Evolutionary conservation across 2,113 vertebrate genomes (phyloP).

Genomic region (Halcyon senegalensis): DNA sequence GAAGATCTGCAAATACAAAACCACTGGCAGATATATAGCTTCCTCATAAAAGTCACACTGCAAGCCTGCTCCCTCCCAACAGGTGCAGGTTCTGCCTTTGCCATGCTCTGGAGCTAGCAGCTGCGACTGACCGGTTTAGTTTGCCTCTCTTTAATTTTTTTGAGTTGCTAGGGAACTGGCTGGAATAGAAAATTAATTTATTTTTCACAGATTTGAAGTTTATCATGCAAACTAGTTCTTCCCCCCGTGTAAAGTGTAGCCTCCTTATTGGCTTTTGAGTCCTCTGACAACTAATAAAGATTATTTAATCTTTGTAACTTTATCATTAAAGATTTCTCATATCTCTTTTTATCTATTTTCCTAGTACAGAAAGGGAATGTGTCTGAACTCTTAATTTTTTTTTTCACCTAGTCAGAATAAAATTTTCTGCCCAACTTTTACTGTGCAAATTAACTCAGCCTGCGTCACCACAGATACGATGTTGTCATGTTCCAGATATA

Average conservation of each 20-base stretch:
- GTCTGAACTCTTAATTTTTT: not conserved
- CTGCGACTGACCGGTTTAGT: accelerated
- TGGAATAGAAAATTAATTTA: not conserved
- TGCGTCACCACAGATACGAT: accelerated
- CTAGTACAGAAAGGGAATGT: not conserved
- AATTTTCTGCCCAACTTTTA: not conserved
- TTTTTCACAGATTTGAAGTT: not conserved
- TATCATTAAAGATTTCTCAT: not conserved
- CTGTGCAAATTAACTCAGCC: not conserved
- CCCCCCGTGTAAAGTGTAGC: not conserved
- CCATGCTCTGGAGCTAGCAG: not conserved
- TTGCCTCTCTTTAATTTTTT: not conserved
- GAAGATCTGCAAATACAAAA: not conserved
- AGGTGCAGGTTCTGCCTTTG: accelerated
- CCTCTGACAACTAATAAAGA: not conserved
- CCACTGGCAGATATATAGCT: not conserved
- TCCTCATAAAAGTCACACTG: not conserved
- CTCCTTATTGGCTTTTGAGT: not conserved
- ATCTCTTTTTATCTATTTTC: not conserved
- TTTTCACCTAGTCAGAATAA: not conserved
- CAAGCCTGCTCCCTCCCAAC: accelerated
- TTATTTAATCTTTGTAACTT: not conserved
- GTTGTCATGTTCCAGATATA: not conserved
- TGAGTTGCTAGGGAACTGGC: not conserved
- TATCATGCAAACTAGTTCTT: not conserved